Conservation (phyloP, 2,888 invertebrate genomes). For the Epirrita christyi region DNA sequence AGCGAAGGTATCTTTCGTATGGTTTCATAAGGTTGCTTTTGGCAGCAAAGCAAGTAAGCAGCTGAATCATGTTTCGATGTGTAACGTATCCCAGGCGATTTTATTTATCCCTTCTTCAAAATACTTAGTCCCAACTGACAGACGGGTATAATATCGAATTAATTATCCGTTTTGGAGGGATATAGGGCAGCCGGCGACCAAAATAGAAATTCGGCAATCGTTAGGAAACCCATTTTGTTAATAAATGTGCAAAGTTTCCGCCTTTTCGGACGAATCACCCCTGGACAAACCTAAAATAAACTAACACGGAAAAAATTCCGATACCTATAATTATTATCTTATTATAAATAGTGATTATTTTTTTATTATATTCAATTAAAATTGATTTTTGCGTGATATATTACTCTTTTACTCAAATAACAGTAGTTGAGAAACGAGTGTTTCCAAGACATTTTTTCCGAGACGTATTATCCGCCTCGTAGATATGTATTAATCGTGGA, state of each 20-base stretch:
- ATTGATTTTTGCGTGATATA: too few relatives aligned
- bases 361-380: too few relatives aligned
- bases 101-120: slow-evolving; percentile 17
- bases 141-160: slow-evolving; percentile 26
- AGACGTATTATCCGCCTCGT: too few relatives aligned
- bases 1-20: too few relatives aligned
- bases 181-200: slow-evolving; percentile 9
- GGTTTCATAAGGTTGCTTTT: too few relatives aligned
- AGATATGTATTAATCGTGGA: too few relatives aligned
- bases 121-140: slow-evolving; percentile 8
- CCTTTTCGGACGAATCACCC: slow-evolving; percentile 7
- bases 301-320: too few relatives aligned
- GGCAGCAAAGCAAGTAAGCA: not conserved
- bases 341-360: too few relatives aligned
- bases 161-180: slow-evolving; percentile 28
- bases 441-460: too few relatives aligned
- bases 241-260: slow-evolving; percentile 31
- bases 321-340: too few relatives aligned
- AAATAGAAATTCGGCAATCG: slow-evolving; percentile 24
- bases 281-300: not conserved
- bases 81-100: slow-evolving; percentile 4
- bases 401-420: too few relatives aligned
- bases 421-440: too few relatives aligned
- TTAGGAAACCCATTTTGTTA: slow-evolving; percentile 19
- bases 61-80: slow-evolving; percentile 6